Conservation (phyloP, 2,113 vertebrate species). For the Trogon melanurus region DNA sequence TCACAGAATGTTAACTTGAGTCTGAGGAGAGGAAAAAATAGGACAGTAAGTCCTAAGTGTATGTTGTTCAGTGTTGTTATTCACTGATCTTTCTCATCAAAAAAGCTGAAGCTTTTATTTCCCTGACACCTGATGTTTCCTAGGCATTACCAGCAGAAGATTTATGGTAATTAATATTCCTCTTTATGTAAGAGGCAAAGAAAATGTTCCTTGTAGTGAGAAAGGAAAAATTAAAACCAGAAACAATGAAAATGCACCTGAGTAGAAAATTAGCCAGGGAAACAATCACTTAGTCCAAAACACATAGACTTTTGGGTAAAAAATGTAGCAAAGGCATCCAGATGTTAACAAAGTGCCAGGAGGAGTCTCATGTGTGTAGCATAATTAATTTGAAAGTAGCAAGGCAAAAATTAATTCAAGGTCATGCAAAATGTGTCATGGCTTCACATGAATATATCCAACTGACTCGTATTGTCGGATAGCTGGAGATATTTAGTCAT, state of each 20-base stretch:
- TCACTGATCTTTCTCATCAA: background rate
- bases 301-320: background rate
- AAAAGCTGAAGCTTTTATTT: background rate
- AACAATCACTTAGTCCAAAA: background rate
- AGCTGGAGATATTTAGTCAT: background rate
- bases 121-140: background rate
- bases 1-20: background rate
- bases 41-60: background rate
- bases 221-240: background rate
- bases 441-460: background rate
- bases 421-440: background rate
- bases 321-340: background rate
- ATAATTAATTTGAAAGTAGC: conserved; percentile 22
- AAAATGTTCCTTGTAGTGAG: background rate
- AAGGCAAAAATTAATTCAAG: conserved; percentile 22
- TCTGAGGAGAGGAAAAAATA: background rate
- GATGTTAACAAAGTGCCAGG: conserved; percentile 27
- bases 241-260: background rate
- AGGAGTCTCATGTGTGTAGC: background rate
- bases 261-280: background rate
- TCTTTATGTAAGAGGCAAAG: background rate
- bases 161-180: background rate
- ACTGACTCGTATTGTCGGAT: background rate
- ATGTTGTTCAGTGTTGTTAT: background rate
- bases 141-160: background rate